Evolutionary conservation across 2,888 invertebrate species (phyloP).

Genomic region (Macrosoma leucophasiata): DNA sequence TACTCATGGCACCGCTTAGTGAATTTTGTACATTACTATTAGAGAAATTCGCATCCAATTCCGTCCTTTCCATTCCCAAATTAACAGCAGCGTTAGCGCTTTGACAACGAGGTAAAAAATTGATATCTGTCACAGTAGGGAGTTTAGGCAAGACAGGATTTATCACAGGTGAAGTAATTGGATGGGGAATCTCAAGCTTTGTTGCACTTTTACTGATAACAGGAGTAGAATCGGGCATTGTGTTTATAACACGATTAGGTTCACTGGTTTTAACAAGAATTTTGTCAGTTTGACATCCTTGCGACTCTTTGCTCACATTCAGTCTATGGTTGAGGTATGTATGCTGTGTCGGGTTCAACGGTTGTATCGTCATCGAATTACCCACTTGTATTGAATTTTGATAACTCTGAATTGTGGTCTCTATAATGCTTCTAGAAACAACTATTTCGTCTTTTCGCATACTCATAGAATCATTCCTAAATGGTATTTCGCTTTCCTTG

Average conservation of each 20-base stretch:
- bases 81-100: constrained; percentile 64
- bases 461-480: constrained; percentile 48
- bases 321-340: constrained; percentile 55
- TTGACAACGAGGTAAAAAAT: constrained; percentile 65
- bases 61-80: constrained; percentile 55
- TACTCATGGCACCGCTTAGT: constrained; percentile 50
- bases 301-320: constrained; percentile 55
- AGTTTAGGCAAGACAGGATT: constrained; percentile 65
- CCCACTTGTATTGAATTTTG: constrained; percentile 51
- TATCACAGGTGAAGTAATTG: constrained; percentile 66
- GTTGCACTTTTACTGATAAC: constrained; percentile 56
- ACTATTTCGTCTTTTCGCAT: constrained; percentile 60
- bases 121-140: constrained; percentile 56
- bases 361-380: constrained; percentile 65
- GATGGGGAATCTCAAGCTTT: constrained; percentile 67
- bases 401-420: constrained; percentile 50
- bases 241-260: constrained; percentile 43
- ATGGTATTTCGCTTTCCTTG: constrained; percentile 54
- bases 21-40: constrained; percentile 48
- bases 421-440: constrained; percentile 56
- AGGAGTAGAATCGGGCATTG: constrained; percentile 44
- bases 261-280: constrained; percentile 48
- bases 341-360: constrained; percentile 55
- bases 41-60: constrained; percentile 48
- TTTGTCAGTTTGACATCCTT: constrained; percentile 62